phyloP scores from a whole-genome alignment of 2,888 invertebrate species.

The Aricia artaxerxes region DNA sequence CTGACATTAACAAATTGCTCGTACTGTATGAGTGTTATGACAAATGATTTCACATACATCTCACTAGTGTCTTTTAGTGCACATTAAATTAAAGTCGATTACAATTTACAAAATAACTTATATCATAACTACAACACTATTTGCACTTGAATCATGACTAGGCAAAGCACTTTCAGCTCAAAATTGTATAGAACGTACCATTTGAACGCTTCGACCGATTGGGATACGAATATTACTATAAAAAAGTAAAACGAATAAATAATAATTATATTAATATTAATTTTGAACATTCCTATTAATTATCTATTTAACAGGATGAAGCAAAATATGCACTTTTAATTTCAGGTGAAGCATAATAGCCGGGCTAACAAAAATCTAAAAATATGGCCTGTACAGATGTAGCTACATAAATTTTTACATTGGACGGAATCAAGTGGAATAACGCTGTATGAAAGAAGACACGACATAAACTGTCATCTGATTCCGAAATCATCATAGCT shows the following conservation, averaged over 20 bases:
- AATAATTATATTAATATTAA: background rate
- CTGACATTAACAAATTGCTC: background rate
- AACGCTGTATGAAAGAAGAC: conserved; percentile 13
- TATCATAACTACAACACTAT: conserved; percentile 36
- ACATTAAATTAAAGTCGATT: conserved; percentile 43
- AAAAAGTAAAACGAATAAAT: background rate
- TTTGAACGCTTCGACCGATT: background rate
- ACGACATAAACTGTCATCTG: conserved; percentile 1
- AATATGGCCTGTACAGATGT: conserved; percentile 24
- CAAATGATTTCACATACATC: conserved; percentile 49
- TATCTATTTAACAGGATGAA: background rate
- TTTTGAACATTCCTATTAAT: background rate
- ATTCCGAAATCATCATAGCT: conserved; percentile 10
- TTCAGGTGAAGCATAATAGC: background rate
- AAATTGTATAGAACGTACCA: conserved; percentile 17
- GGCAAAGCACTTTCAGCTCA: background rate
- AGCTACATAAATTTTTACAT: conserved; percentile 20
- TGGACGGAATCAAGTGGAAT: conserved; percentile 30
- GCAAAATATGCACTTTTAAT: background rate
- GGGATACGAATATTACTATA: background rate
- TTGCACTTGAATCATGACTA: conserved; percentile 23
- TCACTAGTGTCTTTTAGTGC: conserved; percentile 76
- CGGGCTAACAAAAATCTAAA: background rate
- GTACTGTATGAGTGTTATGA: conserved; percentile 2
- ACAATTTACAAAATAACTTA: conserved; percentile 33